Evolutionary conservation across 1,140 invertebrate species (phyloP), one percentile per base, ranked within the genome.

Genomic region (Zaprionus nigranus): DNA sequence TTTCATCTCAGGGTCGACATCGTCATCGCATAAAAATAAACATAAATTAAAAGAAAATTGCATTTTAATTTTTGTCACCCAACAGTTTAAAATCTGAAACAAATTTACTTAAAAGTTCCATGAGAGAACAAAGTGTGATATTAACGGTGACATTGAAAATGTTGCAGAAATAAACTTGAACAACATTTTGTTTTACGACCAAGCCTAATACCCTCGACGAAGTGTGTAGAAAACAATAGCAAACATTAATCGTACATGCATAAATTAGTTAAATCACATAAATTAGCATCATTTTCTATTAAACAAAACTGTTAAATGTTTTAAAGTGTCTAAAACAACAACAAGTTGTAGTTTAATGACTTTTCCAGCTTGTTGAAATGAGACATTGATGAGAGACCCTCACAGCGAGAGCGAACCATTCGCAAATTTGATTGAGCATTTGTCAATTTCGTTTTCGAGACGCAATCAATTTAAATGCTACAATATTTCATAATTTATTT

Each of bases 251-350:
- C 34, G 5, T 36, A 53, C 26, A 56, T 30, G 15, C 59, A 62
- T 64, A 63, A 34, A 46, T 49, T 71, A 57, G 69, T 40, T 34
- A 24, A 38, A 22, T 4, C 40, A 66, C 67, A 24, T 60, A 61
- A 64, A 81, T 84, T 68, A 70, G 30, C 82, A 81, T 81, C 71
- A 83, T 78, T 70, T 82, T 67, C 24, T 64, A 38, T 77, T 30
- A 66, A 34, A 80, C 51, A 58, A 83, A 83, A 84, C 60, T 83
- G 67, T 77, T 73, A 38, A 80, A 77, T 65, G 69, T 28, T 58
- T 30, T 51, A 22, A 71, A 57, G 38, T 65, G 69, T 13, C 22
- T 46, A 17, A 7, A 46, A 46, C 40, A 65, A 46, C 28, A 60
- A 61, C 30, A 54, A 62, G 36, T 53, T 53, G 7, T 59, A 63